Conservation (phyloP, 2,888 invertebrate species). For the Synergus gifuensis region DNA sequence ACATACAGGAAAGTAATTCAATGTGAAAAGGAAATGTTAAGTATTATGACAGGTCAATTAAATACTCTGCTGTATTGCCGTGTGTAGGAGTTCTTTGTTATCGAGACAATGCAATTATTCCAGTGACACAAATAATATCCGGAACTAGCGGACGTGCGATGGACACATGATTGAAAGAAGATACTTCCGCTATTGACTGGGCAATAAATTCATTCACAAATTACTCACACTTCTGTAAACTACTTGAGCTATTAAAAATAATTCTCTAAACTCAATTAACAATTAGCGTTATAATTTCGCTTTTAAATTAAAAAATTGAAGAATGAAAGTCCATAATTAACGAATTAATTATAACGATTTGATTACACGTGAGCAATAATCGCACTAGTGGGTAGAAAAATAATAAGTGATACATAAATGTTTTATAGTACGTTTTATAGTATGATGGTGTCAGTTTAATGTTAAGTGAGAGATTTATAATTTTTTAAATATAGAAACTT, state of each 20-base stretch:
- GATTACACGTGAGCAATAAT: background rate
- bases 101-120: constrained; percentile 39
- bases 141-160: constrained; percentile 58
- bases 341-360: background rate
- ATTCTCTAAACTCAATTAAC: background rate
- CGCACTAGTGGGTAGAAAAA: background rate
- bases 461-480: no score
- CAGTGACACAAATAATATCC: constrained; percentile 45
- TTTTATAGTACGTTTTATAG: no score
- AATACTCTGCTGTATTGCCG: background rate
- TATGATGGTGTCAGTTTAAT: no score
- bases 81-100: constrained; percentile 28
- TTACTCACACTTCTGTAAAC: background rate
- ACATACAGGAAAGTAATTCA: background rate
- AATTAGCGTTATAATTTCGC: background rate
- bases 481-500: no score
- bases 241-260: background rate
- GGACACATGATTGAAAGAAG: constrained; percentile 61
- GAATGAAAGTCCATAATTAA: no score
- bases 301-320: no score
- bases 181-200: constrained; percentile 56
- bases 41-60: constrained; percentile 27
- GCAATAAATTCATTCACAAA: constrained; percentile 24
- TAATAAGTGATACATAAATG: no score
- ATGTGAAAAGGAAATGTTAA: constrained; percentile 30